These are phyloP conservation scores for Hippocampus kuda DNA, from an alignment of 2,797 vertebrate species.

Conservation along the genomic window DNA sequence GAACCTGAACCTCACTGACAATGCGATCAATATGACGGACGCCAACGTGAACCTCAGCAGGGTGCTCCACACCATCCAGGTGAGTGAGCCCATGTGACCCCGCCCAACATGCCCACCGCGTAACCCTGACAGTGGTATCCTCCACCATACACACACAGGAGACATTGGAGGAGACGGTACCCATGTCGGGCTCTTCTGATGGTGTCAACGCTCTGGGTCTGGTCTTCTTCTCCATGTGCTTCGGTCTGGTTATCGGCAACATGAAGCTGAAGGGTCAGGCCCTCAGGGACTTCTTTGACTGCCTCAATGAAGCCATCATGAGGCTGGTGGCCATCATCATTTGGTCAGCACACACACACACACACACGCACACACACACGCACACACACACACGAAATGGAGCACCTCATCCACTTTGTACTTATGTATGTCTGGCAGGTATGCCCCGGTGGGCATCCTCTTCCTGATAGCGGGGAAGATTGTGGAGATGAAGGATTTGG, in stretches of 20 bases:
- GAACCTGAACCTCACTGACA: slow-evolving; percentile 58
- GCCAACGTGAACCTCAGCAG: slow-evolving; percentile 68
- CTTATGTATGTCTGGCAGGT: slow-evolving; percentile 61
- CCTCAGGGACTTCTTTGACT: slow-evolving; percentile 83
- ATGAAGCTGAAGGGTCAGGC: slow-evolving; percentile 89
- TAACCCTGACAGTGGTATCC: neutral
- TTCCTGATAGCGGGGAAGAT: slow-evolving; percentile 94
- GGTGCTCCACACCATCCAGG: slow-evolving; percentile 73
- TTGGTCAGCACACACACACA: slow-evolving; percentile 73
- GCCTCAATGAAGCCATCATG: slow-evolving; percentile 95
- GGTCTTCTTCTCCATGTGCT: slow-evolving; percentile 93
- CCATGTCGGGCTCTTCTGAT: slow-evolving; percentile 76
- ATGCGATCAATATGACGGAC: slow-evolving; percentile 58
- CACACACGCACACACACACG: neutral
- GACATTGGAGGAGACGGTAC: slow-evolving; percentile 79
- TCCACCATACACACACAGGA: slow-evolving; percentile 52
- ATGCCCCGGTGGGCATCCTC: slow-evolving; percentile 87
- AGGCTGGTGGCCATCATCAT: slow-evolving; percentile 90
- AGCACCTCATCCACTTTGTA: neutral
- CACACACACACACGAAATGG: neutral
- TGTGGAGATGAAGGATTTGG: slow-evolving; percentile 89
- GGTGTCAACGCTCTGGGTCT: slow-evolving; percentile 91
- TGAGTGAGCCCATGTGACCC: slow-evolving; percentile 12
- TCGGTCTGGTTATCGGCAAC: slow-evolving; percentile 88
- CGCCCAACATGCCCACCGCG: too few species aligned